These are phyloP conservation scores for Zonitis immaculata DNA, from an alignment of 2,888 invertebrate species.

Conservation along the genomic window DNA sequence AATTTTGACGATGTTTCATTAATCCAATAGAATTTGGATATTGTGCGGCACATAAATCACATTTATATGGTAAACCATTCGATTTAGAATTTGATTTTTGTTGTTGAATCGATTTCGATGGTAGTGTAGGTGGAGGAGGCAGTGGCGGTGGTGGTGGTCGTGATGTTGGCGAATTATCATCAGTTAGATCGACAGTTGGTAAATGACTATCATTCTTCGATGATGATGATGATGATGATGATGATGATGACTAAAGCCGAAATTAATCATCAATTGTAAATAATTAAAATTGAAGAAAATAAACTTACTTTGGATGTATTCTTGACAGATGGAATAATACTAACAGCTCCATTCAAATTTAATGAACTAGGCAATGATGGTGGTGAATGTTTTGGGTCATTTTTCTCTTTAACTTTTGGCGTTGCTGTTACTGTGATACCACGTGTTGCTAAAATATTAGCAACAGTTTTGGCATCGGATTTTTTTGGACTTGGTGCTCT, in stretches of 20 bases:
- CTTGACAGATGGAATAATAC: conserved; percentile 54
- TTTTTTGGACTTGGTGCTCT: conserved; percentile 50
- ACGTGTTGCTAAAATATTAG: conserved; percentile 69
- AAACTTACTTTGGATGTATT: conserved; percentile 6
- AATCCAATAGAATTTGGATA: conserved; percentile 61
- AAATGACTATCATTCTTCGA: conserved; percentile 39
- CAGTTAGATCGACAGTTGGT: conserved; percentile 53
- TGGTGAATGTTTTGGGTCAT: conserved; percentile 38
- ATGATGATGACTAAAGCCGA: too few species aligned
- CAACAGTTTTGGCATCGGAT: conserved; percentile 70
- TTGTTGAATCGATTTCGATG: conserved; percentile 32
- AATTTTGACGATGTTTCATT: conserved; percentile 61
- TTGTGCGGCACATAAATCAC: conserved; percentile 67
- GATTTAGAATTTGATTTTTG: conserved; percentile 9
- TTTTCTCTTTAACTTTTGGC: conserved; percentile 47
- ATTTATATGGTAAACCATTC: conserved; percentile 52
- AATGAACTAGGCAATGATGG: conserved; percentile 52
- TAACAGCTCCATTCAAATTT: conserved; percentile 59
- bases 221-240: too few species aligned
- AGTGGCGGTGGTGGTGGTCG: conserved; percentile 49
- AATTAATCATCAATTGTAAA: too few species aligned
- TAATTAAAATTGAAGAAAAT: too few species aligned
- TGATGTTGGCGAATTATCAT: conserved; percentile 45
- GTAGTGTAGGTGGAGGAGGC: conserved; percentile 43
- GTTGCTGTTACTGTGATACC: conserved; percentile 74